These are phyloP conservation scores for Panopea generosa DNA, from an alignment of 2,888 invertebrate genomes.

Conservation along the genomic window DNA sequence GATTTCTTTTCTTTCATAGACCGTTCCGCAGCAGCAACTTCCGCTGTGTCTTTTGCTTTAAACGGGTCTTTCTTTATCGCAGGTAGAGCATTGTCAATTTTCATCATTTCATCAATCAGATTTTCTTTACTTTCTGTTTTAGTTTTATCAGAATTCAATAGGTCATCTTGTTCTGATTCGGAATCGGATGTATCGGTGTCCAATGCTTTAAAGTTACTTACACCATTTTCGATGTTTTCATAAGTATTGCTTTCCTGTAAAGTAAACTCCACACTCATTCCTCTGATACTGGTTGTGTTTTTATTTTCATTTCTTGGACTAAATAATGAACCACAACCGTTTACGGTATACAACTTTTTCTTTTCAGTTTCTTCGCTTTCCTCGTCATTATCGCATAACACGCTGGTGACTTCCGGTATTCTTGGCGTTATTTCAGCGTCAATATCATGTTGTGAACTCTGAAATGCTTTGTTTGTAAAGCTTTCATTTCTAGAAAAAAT, in stretches of 20 bases:
- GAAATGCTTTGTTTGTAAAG: background rate
- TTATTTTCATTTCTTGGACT: no score
- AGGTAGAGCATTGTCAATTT: constrained; percentile 48
- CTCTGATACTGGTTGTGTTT: no score
- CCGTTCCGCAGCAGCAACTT: constrained; percentile 3
- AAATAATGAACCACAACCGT: no score
- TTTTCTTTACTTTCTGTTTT: constrained; percentile 18
- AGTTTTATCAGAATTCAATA: background rate
- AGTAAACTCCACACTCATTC: no score
- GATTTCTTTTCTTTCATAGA: background rate
- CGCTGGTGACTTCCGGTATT: constrained; percentile 46
- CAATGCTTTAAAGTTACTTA: constrained; percentile 26
- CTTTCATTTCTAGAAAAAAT: background rate
- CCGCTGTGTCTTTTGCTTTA: constrained; percentile 30
- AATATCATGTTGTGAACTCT: constrained; percentile 1
- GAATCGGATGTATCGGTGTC: constrained; percentile 21
- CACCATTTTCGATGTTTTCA: constrained; percentile 17
- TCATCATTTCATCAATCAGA: constrained; percentile 46
- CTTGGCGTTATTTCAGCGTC: constrained; percentile 5
- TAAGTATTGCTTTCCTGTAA: background rate
- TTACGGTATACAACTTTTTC: no score
- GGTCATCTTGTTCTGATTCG: constrained; percentile 17
- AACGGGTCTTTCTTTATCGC: constrained; percentile 2
- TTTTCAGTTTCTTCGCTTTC: background rate
- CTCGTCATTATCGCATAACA: constrained; percentile 20